These are phyloP conservation scores for Poecilia velifera DNA, from an alignment of 2,797 vertebrate genomes.

Conservation along the genomic window DNA sequence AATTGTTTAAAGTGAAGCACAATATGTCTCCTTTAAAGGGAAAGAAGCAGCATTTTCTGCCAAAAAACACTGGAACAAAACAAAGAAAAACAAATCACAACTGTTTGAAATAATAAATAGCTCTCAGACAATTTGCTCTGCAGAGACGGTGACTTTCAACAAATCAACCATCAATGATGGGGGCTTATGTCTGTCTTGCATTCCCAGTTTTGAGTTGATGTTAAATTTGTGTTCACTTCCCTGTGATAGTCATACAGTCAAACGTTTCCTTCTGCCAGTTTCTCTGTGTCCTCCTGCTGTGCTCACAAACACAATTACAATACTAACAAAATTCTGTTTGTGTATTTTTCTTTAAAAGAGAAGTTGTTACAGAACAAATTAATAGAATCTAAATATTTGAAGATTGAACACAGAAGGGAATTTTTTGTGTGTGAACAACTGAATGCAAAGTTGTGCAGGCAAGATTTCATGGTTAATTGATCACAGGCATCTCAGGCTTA, in stretches of 20 bases:
- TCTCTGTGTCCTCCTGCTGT: background rate
- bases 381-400: background rate
- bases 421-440: background rate
- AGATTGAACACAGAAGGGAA: slow-evolving; percentile 1
- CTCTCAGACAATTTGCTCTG: background rate
- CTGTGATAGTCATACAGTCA: too few relatives aligned
- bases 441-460: slow-evolving; percentile 80
- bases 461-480: slow-evolving; percentile 88
- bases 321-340: background rate
- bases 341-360: too few relatives aligned
- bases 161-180: background rate
- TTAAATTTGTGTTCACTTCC: too few relatives aligned
- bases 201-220: background rate
- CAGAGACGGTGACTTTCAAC: background rate
- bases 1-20: too few relatives aligned
- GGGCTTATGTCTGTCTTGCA: background rate
- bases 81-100: background rate
- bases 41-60: too few relatives aligned
- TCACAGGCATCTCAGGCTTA: slow-evolving; percentile 84
- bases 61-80: background rate
- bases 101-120: background rate
- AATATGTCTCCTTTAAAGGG: too few relatives aligned
- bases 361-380: background rate
- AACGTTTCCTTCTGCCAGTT: background rate
- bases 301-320: background rate